Evolutionary conservation across 2,113 vertebrate species (phyloP), one percentile per base, ranked within the genome.

Genomic region (Sylvia atricapilla): DNA sequence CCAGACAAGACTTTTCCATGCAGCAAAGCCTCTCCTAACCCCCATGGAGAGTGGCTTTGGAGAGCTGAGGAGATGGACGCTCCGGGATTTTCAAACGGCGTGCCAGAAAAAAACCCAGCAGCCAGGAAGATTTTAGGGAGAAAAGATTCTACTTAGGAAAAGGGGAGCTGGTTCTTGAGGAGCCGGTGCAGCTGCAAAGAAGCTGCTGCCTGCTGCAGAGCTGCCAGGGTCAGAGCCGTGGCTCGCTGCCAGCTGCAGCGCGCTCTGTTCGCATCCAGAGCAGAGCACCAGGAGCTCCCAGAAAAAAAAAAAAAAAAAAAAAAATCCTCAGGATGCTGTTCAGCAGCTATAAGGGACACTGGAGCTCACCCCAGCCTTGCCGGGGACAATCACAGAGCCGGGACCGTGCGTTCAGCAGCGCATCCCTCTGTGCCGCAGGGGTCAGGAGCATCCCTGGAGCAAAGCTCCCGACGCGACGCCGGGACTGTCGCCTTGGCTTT

Each of bases 351-450:
- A 3, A 3, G 63, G 55, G 59, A 39, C 0, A 1, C 33, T 43
- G 23, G 37, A 67, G 53, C 22, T 22, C 52, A 33, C 23, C 49
- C 27, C 47, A 72, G 53, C 37, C 55, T n/a, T 6, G 16, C 13
- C 43, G 30, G 31, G 60, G 43, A n/a, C 8, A 1, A 0, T 8
- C 41, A 2, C 5, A 0, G 37, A n/a, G 31, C 49, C 19, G 22
- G 56, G 18, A 18, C 15, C 2, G 6, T 0, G 24, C 0, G 0
- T 17, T 37, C 37, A 37, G 37, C 37, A 37, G 37, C 37, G 37
- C 37, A 37, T 37, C 47, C 60, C 1, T 33, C 60, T 4, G 53
- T 24, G 80, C 77, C 0, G 1, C 19, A 4, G 33, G 80, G 43
- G 68, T 67, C 91, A 23, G 83, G 46, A 27, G 70, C 82, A 91